These are phyloP conservation scores for Hypomecis punctinalis DNA, from an alignment of 2,888 invertebrate species.

Conservation along the genomic window DNA sequence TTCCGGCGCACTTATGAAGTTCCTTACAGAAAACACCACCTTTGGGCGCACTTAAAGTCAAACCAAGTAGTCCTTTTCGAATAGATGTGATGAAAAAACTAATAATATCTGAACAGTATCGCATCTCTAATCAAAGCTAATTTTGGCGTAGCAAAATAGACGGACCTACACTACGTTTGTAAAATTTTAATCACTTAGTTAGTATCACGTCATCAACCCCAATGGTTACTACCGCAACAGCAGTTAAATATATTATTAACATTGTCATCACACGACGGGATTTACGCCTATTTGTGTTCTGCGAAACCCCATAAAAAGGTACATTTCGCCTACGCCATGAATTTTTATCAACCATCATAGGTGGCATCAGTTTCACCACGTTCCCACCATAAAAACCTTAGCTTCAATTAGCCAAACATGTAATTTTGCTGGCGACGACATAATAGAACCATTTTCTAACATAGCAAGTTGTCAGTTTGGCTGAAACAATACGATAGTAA, in stretches of 20 bases:
- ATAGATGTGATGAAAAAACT: no score
- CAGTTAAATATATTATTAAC: not conserved
- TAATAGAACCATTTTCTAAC: not conserved
- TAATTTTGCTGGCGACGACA: not conserved
- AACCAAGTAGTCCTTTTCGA: no score
- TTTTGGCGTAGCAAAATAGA: no score
- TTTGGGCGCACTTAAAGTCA: no score
- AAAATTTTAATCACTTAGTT: no score
- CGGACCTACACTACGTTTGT: no score
- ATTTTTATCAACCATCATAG: constrained; percentile 25
- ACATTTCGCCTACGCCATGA: constrained; percentile 26
- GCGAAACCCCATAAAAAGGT: constrained; percentile 28
- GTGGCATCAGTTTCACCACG: constrained; percentile 24
- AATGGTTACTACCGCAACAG: not conserved
- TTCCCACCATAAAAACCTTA: constrained; percentile 13
- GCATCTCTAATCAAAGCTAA: no score
- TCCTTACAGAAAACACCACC: no score
- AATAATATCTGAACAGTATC: no score
- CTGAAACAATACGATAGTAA: not conserved
- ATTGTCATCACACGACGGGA: constrained; percentile 9
- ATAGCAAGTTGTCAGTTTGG: not conserved
- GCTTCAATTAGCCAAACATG: constrained; percentile 26
- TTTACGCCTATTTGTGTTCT: constrained; percentile 15
- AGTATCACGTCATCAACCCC: no score
- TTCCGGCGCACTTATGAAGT: no score